A percentile compares a stretch with the other conserved stretches of the same genome.
These are phyloP conservation scores for Microtus oregoni DNA, from an alignment of 2,113 vertebrate genomes.

Conservation along the genomic window DNA sequence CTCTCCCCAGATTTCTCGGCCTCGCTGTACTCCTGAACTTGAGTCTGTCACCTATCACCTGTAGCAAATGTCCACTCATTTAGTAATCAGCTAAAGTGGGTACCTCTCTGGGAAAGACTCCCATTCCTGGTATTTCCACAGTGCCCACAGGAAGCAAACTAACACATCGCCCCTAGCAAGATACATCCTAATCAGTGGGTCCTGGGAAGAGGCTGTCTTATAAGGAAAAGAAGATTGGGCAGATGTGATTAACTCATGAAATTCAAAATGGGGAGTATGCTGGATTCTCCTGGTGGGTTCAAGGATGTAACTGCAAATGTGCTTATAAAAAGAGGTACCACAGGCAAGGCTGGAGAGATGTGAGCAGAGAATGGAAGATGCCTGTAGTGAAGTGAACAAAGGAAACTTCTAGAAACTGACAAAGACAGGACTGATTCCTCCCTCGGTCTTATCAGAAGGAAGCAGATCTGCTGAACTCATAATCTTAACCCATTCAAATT, in stretches of 20 bases:
- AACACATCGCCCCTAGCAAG: not conserved
- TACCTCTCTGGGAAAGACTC: not conserved
- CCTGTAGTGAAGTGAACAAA: not conserved
- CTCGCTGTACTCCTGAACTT: not conserved
- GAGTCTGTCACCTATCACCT: not conserved
- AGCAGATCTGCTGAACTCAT: not conserved
- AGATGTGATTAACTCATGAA: not conserved
- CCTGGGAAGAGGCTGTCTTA: not conserved
- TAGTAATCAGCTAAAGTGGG: not conserved
- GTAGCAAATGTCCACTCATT: not conserved
- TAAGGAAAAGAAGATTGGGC: not conserved
- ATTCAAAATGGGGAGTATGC: not conserved
- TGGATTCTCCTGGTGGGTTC: not conserved
- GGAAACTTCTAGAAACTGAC: not conserved
- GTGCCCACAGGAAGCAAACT: not conserved
- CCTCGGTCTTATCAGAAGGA: not conserved
- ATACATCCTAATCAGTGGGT: fast-evolving
- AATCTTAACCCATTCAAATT: not conserved
- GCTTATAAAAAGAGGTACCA: not conserved
- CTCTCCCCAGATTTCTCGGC: not conserved
- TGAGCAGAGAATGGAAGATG: not conserved
- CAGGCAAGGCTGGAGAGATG: not conserved
- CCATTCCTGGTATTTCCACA: not conserved
- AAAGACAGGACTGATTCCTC: not conserved
- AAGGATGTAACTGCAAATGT: not conserved